Base-by-base conservation (phyloP, 2,113 vertebrate species). In the Coregonus clupeaformis region DNA sequence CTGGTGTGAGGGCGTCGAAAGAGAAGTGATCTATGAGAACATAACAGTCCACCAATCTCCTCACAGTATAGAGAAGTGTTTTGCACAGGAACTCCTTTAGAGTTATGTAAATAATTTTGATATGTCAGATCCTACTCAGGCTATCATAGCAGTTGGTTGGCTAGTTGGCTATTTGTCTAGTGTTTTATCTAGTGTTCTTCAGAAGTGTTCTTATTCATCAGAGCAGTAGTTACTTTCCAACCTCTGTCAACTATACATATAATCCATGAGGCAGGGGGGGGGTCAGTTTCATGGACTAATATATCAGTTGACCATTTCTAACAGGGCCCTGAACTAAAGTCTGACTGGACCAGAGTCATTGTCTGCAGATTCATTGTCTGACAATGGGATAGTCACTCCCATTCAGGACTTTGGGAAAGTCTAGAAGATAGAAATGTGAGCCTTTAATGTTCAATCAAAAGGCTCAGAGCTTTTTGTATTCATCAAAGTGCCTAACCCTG, bases 281-380 rank as follows among this genome's bases (percentile, higher is more conserved):
- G 32, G 6, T 27, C 27, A 6, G 6, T 6, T 36, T 49, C 12
- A 49, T 49, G 14, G 47, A 4, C 47, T 49, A 49, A 36, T 1
- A 49, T 49, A 49, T 49, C 20, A 59, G 55, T 59, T n/a, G 5
- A 60, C 14, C 57, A 60, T 60, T 60, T 22, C 57, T n/a, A 22
- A n/a, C 18, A 22, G 57, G 20, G 36, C 36, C 36, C 36, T 42
- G 36, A 9, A 42, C 36, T 42, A 42, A 42, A 42, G 36, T 42
- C 36, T 42, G 36, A 16, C 64, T 27, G 64, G 14, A 69, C 82
- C 80, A 13, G 64, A 69, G 81, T 77, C 72, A 16, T 70, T 71
- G 75, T 79, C 75, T 82, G 68, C 67, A 76, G 72, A 82, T 75
- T 82, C 77, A 82, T 77, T 78, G 75, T 36, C 71, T 74, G 63